Percentiles rank a stretch among this genome's conserved stretches.
Conservation (phyloP, 1,140 invertebrate species). For the Dermatophagoides farinae region DNA sequence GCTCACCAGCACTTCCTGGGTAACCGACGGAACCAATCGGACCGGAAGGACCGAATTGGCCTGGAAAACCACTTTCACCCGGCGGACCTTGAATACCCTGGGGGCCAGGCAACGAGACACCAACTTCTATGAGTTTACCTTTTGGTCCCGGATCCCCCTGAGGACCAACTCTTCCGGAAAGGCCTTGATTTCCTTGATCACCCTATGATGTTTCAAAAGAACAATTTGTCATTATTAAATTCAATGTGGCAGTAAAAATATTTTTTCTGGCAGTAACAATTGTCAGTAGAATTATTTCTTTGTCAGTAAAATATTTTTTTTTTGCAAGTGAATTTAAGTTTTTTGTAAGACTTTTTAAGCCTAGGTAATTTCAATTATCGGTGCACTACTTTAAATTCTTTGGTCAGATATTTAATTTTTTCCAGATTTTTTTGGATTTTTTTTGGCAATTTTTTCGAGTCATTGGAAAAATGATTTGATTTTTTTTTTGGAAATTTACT, state of each 20-base stretch:
- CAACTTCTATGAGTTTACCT: not conserved
- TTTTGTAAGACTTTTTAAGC: too few species aligned
- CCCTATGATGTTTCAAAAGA: not conserved
- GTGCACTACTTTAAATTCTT: too few species aligned
- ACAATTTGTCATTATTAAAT: not conserved
- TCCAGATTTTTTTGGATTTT: too few species aligned
- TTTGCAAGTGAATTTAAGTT: too few species aligned
- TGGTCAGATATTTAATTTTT: too few species aligned
- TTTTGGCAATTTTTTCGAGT: too few species aligned
- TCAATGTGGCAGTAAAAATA: not conserved
- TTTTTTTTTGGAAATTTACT: too few species aligned
- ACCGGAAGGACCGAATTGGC: not conserved
- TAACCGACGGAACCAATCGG: not conserved
- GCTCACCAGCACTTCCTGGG: not conserved
- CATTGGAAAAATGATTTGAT: too few species aligned
- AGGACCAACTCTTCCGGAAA: not conserved
- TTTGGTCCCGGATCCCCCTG: not conserved
- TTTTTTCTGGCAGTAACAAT: too few species aligned
- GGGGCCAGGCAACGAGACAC: not conserved
- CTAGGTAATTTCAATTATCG: too few species aligned
- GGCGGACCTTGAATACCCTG: constrained; percentile 6
- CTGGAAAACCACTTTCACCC: constrained; percentile 1
- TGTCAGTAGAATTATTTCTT: too few species aligned
- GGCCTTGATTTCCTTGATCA: not conserved
- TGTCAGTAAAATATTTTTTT: too few species aligned